Evolutionary conservation across 2,888 invertebrate genomes (phyloP), one percentile per base, ranked within the genome.

Genomic region (Fabriciana adippe): DNA sequence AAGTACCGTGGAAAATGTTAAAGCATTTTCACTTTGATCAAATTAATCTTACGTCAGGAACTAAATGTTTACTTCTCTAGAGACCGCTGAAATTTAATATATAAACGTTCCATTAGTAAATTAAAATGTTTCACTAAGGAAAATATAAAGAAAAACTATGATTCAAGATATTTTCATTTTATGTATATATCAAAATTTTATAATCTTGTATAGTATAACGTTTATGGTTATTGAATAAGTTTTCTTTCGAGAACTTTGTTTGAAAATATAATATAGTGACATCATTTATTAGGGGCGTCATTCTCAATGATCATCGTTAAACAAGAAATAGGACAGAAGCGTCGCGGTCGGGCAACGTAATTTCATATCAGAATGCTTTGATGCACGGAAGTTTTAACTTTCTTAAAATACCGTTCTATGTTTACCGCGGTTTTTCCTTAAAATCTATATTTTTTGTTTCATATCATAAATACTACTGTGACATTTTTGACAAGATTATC

Each of bases 1-100:
- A 86, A 87, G 84, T 85, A 83, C 83, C 85, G 84, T 83, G 86
- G 88, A 89, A 89, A 89, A 86, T 81, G 83, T 79, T 79, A 76
- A 77, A 76, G 80, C 82, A 81, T 88, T 90, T 87, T 82, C 82
- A 84, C 90, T 90, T 91, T 89, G 90, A 91, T 90, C 88, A 82
- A 87, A 90, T 88, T 87, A 87, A 87, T 86, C 76, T 83, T 82
- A 87, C 86, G 87, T 87, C 88, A 85, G 80, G 70, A 79, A 76
- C 73, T 78, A 78, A 78, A 79, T 82, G 81, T 85, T 86, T 81
- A 81, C 78, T 71, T 71, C 68, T 64, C 56, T 64, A 59, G 56
- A 76, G 77, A 81, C 76, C 71, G 66, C 73, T 74, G 75, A 76
- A 80, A 80, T 78, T 74, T 71, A 79, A 81, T 78, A 77, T 74